Conservation (phyloP, 2,797 vertebrate genomes). For the Neoniphon sammara region DNA sequence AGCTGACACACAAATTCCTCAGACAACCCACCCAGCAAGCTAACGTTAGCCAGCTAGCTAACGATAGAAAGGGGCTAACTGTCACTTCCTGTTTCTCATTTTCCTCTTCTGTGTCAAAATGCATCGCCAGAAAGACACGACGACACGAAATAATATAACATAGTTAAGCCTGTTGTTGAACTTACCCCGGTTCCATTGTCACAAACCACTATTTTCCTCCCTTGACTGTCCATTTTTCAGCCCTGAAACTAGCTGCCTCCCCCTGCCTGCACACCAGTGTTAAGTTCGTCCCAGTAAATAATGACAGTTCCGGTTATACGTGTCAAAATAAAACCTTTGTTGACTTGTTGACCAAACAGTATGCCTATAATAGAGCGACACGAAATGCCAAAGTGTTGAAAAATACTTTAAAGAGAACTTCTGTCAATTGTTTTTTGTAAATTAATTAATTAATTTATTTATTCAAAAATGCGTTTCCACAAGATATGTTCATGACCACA, state of each 20-base stretch:
- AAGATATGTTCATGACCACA: too few relatives aligned
- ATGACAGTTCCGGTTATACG: neutral
- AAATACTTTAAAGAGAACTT: too few relatives aligned
- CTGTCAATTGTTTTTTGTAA: too few relatives aligned
- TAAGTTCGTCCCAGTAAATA: neutral
- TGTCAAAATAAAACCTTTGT: constrained; percentile 47
- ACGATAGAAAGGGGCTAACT: constrained; percentile 1
- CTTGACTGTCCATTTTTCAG: constrained; percentile 87
- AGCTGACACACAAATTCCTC: constrained; percentile 71
- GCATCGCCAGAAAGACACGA: neutral
- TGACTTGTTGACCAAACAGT: too few relatives aligned
- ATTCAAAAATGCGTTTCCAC: too few relatives aligned
- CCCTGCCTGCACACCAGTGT: constrained; percentile 43
- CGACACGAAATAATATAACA: neutral
- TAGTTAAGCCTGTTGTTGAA: constrained; percentile 30
- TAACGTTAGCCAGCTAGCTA: constrained; percentile 54
- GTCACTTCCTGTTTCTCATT: constrained; percentile 73
- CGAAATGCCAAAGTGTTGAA: too few relatives aligned
- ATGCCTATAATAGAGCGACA: too few relatives aligned
- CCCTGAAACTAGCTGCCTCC: constrained; percentile 59
- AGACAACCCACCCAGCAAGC: constrained; percentile 48
- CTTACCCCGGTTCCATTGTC: constrained; percentile 94
- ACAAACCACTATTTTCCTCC: constrained; percentile 92
- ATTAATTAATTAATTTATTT: too few relatives aligned
- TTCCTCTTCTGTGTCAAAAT: constrained; percentile 28